Conservation (phyloP, 1,140 invertebrate species). For the Ceratosolen solmsi region DNA sequence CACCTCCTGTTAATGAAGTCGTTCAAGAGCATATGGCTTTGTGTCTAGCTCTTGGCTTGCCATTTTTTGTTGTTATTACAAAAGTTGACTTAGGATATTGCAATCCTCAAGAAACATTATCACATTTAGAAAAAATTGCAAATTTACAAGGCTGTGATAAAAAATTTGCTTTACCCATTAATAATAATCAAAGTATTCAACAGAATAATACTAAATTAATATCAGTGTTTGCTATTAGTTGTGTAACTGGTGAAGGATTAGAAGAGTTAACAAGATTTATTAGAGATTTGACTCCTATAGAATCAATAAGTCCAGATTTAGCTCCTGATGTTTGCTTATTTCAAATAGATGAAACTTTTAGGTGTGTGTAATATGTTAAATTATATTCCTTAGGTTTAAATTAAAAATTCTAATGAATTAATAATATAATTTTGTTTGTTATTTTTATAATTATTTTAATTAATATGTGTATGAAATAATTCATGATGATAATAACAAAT, state of each 20-base stretch:
- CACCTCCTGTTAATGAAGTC: constrained; percentile 70
- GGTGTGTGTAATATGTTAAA: constrained; percentile 58
- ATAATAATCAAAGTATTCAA: constrained; percentile 81
- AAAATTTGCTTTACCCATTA: constrained; percentile 79
- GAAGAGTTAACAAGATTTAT: constrained; percentile 85
- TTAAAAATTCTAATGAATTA: not conserved
- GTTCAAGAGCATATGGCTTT: constrained; percentile 88
- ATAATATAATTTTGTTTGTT: too few relatives aligned
- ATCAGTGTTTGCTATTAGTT: constrained; percentile 96
- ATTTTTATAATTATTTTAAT: not conserved
- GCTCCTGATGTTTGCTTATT: constrained; percentile 84
- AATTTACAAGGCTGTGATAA: constrained; percentile 78
- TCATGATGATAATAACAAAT: too few relatives aligned
- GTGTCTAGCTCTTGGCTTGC: constrained; percentile 88
- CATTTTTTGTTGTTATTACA: constrained; percentile 92
- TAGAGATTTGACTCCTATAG: constrained; percentile 63
- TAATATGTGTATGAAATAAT: constrained; percentile 17
- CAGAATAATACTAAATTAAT: constrained; percentile 79
- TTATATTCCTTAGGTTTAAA: not conserved
- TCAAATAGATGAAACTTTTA: constrained; percentile 94
- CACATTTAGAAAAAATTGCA: constrained; percentile 79
- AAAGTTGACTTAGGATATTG: constrained; percentile 87
- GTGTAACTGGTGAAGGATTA: constrained; percentile 90
- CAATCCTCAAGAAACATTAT: constrained; percentile 73
- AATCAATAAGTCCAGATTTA: constrained; percentile 60